Evolutionary conservation across 2,797 vertebrate genomes (phyloP).

Genomic region (Bovichtus variegatus): DNA sequence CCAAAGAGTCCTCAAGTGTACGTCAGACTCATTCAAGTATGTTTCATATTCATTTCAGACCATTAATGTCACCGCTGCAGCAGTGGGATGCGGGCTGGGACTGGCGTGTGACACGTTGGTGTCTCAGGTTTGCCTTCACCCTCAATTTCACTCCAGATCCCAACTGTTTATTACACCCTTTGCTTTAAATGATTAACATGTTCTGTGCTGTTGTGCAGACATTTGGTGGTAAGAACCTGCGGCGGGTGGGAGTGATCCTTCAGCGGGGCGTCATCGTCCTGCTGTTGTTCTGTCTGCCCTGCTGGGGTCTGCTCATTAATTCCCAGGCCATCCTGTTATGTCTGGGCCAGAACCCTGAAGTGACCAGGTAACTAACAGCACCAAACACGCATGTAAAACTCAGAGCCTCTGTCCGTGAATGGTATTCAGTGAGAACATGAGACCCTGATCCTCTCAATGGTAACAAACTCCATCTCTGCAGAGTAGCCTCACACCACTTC

Average conservation of each 20-base stretch:
- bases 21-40: not conserved
- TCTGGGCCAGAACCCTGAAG: conserved; percentile 86
- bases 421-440: not conserved
- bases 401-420: not conserved
- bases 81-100: conserved; percentile 88
- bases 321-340: conserved; percentile 86
- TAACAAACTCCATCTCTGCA: not conserved
- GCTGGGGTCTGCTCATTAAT: conserved; percentile 93
- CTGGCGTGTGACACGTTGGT: conserved; percentile 92
- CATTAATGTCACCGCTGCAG: conserved; percentile 89
- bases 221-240: conserved; percentile 90
- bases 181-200: conserved; percentile 26
- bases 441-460: not conserved
- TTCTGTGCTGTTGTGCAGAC: conserved; percentile 81
- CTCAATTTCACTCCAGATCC: not conserved
- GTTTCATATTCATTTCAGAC: conserved; percentile 80
- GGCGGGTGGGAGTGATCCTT: conserved; percentile 90
- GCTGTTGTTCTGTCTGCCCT: conserved; percentile 92
- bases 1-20: not conserved
- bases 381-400: not conserved
- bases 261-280: conserved; percentile 89
- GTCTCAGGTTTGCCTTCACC: conserved; percentile 85
- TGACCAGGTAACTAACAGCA: conserved; percentile 85
- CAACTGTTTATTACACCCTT: conserved; percentile 4
- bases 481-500: not conserved